phyloP scores from a whole-genome alignment of 2,888 invertebrate genomes.

The Neocrepidodera transversa region DNA sequence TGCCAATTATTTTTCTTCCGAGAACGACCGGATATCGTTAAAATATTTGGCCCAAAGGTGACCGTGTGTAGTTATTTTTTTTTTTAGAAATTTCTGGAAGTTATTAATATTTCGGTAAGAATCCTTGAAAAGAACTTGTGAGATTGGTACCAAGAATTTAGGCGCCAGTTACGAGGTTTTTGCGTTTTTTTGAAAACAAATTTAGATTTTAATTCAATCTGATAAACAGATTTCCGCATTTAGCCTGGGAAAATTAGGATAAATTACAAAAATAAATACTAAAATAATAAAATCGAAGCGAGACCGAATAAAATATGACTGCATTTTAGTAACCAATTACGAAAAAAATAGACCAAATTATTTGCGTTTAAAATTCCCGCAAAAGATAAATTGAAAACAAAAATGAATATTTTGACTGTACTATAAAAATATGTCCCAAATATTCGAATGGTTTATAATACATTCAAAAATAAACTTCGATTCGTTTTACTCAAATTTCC shows the following conservation, averaged over 20 bases:
- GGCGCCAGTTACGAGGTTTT: constrained; percentile 22
- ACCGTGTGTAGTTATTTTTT: not conserved
- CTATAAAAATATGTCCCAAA: too few species aligned
- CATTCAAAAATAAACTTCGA: too few species aligned
- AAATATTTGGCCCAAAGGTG: constrained; percentile 14
- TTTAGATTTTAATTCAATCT: constrained; percentile 15
- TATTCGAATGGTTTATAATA: too few species aligned
- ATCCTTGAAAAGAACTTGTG: constrained; percentile 12
- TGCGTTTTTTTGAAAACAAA: constrained; percentile 1
- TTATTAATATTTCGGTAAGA: constrained; percentile 17
- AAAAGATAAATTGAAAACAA: too few species aligned
- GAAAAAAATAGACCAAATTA: too few species aligned
- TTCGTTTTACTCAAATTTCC: too few species aligned
- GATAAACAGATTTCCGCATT: too few species aligned
- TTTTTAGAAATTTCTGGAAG: constrained; percentile 14
- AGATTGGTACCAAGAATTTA: constrained; percentile 23
- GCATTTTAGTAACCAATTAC: too few species aligned
- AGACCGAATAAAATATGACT: too few species aligned
- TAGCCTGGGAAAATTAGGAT: not conserved
- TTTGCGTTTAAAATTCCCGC: too few species aligned
- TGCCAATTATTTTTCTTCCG: constrained; percentile 11
- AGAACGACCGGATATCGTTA: constrained; percentile 23
- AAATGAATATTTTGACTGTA: too few species aligned
- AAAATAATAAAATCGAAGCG: too few species aligned
- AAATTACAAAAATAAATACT: not conserved